Evolutionary conservation across 92 coral and sea anemone species (phyloP), one percentile per base, ranked within the genome.

Genomic region (Phenganax stokvisi): DNA sequence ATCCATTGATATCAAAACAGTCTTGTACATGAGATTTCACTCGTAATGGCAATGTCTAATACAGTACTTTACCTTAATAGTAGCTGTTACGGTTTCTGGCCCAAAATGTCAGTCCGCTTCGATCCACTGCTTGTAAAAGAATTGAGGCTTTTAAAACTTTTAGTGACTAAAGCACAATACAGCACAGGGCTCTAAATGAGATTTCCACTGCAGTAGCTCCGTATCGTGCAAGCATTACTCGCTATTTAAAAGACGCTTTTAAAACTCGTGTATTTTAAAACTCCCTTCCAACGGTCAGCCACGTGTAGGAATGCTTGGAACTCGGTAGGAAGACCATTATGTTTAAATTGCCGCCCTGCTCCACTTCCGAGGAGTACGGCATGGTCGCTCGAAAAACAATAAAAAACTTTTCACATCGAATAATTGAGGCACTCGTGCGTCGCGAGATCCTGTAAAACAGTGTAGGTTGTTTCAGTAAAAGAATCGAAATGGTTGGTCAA

Each of bases 301-400:
- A 29, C 73, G 73, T 68, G 73, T 13, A 68, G 53, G 73, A 29
- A 30, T 68, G 73, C 47, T 8, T 68, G 16, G n/a, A 68, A 30
- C 73, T 28, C 73, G 7, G 73, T 68, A 53, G 73, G 73, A 68
- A 68, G 16, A 68, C 73, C 73, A 68, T 68, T 68, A 68, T 68
- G 31, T 68, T 13, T 68, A 30, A 68, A 68, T 7, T 68, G 73
- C 73, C 54, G 54, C 73, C n/a, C 73, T 5, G 73, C 52, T 1
- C 16, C 53, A 37, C 52, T 68, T 68, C 73, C 73, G 73, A 68
- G 73, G n/a, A 12, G 3, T 66, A 37, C 37, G 73, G 73, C 73
- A 68, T 68, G 73, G 73, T 29, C 53, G 29, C 73, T 68, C 47
- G 52, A 68, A 37, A 12, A 37, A 68, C 73, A 68, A 68, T 68